Evolutionary conservation across 2,888 invertebrate species (phyloP).

Genomic region (Podabrus alpinus): DNA sequence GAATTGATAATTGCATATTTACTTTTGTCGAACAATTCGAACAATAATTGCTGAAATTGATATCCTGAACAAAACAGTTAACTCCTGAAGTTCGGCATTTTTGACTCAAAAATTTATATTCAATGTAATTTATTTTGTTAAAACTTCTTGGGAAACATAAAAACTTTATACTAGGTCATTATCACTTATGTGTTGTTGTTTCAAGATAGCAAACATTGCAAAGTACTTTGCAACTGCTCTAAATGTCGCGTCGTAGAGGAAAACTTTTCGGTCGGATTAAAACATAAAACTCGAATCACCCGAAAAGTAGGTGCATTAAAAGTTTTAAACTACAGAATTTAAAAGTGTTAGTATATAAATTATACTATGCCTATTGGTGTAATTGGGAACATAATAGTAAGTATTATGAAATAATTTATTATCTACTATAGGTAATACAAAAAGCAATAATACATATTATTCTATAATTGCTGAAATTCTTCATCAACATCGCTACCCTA

Average conservation of each 20-base stretch:
- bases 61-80: neutral
- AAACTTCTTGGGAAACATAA: neutral
- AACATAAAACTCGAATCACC: neutral
- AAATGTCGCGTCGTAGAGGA: neutral
- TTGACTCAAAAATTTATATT: neutral
- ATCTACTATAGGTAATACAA: too few relatives aligned
- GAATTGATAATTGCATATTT: neutral
- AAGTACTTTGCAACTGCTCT: neutral
- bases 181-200: neutral
- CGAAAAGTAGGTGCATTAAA: neutral
- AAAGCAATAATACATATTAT: too few relatives aligned
- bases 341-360: neutral
- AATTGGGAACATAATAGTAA: neutral
- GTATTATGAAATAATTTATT: too few relatives aligned
- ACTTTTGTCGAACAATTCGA: neutral
- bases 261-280: neutral
- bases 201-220: neutral
- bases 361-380: neutral
- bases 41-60: neutral
- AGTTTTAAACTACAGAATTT: neutral
- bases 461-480: too few relatives aligned
- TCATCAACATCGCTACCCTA: too few relatives aligned
- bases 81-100: neutral
- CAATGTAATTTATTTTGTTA: neutral
- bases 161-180: neutral